Percentiles rank a stretch among this genome's conserved stretches.
Evolutionary conservation across 2,888 invertebrate genomes (phyloP).

Genomic region (Augochlorella aurata): DNA sequence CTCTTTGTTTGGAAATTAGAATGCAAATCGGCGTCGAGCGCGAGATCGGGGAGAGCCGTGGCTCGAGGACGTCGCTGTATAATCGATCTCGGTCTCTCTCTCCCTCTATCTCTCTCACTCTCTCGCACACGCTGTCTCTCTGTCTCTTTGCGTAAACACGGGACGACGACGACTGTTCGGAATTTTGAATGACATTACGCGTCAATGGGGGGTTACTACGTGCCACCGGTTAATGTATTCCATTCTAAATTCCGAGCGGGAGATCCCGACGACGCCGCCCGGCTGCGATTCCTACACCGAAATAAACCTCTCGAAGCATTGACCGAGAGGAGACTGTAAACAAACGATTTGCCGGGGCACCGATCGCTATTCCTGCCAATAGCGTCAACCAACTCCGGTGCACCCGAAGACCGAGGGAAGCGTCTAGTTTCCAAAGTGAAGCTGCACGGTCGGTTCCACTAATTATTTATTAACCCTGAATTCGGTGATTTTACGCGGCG

Average conservation of each 20-base stretch:
- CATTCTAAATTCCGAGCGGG: slow-evolving; percentile 45
- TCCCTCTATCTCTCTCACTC: not conserved
- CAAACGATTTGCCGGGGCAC: slow-evolving; percentile 34
- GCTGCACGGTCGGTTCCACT: too few relatives aligned
- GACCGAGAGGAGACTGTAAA: slow-evolving; percentile 46
- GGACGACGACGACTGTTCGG: slow-evolving; percentile 16
- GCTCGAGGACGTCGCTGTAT: not conserved
- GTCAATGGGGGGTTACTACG: slow-evolving; percentile 45
- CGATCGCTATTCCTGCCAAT: not conserved
- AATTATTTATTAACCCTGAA: too few relatives aligned
- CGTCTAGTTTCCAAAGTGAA: too few relatives aligned
- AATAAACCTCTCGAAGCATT: slow-evolving; percentile 47
- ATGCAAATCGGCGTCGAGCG: slow-evolving; percentile 28
- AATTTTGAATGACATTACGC: slow-evolving; percentile 44
- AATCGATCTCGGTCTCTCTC: not conserved
- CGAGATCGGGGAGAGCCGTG: not conserved
- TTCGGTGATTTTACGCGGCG: too few relatives aligned
- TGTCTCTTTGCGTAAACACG: not conserved
- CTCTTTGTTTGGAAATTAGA: slow-evolving; percentile 32
- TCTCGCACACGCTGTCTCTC: not conserved
- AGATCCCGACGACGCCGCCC: slow-evolving; percentile 16
- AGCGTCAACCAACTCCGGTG: too few relatives aligned
- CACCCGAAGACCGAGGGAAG: too few relatives aligned
- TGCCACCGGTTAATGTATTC: slow-evolving; percentile 43
- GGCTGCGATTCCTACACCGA: slow-evolving; percentile 10